Evolutionary conservation across 2,888 invertebrate species (phyloP).

Genomic region (Nomada lathburiana): DNA sequence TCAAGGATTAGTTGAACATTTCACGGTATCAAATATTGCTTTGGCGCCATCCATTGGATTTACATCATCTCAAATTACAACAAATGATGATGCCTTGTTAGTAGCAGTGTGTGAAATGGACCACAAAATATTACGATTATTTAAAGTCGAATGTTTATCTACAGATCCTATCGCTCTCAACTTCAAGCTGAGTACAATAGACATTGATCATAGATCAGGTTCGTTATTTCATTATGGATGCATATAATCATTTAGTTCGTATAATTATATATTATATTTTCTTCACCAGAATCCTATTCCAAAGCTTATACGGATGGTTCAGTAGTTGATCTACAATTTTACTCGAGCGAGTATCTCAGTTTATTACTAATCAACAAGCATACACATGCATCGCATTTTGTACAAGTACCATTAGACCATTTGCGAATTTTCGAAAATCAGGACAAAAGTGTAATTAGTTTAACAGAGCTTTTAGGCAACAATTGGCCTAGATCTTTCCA

Average conservation of each 20-base stretch:
- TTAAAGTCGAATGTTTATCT: conserved; percentile 71
- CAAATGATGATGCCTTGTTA: conserved; percentile 75
- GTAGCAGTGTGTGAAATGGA: conserved; percentile 76
- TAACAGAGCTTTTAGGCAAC: conserved; percentile 76
- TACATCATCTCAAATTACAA: conserved; percentile 76
- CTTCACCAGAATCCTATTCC: conserved; percentile 68
- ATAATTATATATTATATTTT: conserved; percentile 8
- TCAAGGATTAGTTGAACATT: conserved; percentile 88
- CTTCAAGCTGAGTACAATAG: conserved; percentile 71
- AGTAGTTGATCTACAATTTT: conserved; percentile 91
- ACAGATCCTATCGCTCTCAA: conserved; percentile 63
- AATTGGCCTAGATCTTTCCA: conserved; percentile 79
- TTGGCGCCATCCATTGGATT: conserved; percentile 68
- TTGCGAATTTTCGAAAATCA: conserved; percentile 47
- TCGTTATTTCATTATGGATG: conserved; percentile 27
- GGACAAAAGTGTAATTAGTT: conserved; percentile 67
- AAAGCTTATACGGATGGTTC: conserved; percentile 74
- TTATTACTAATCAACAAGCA: conserved; percentile 85
- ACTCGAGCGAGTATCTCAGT: conserved; percentile 90
- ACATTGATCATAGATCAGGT: conserved; percentile 79
- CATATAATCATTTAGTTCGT: conserved; percentile 17
- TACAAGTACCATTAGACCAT: conserved; percentile 78
- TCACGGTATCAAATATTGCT: conserved; percentile 81
- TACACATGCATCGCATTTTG: conserved; percentile 76
- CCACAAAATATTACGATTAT: conserved; percentile 76